A percentile compares a stretch with the other conserved stretches of the same genome.
These are phyloP conservation scores for Acipenser oxyrinchus DNA, from an alignment of 2,797 vertebrate genomes.

Conservation along the genomic window DNA sequence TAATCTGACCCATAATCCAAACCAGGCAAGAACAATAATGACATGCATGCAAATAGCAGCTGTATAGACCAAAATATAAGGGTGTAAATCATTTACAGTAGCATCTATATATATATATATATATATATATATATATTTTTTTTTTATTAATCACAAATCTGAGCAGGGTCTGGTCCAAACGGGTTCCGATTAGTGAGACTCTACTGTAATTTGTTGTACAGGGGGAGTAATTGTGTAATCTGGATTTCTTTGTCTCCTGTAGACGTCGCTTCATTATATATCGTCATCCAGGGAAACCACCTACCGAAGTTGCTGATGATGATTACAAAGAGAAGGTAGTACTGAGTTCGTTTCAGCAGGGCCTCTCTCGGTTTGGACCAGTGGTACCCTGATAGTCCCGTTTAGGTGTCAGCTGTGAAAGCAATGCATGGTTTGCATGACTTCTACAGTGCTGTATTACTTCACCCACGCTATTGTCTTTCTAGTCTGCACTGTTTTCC, in stretches of 20 bases:
- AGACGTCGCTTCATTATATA: conserved; percentile 84
- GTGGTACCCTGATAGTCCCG: too few species aligned
- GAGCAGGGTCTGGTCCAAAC: background rate
- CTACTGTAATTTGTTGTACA: background rate
- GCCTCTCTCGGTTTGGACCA: too few species aligned
- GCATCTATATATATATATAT: conserved; percentile 12
- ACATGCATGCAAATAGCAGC: too few species aligned
- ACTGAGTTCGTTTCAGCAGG: background rate
- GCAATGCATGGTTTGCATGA: too few species aligned
- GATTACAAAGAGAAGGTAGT: conserved; percentile 75
- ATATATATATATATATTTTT: too few species aligned
- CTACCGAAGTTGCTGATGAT: conserved; percentile 69
- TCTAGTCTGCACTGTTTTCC: too few species aligned
- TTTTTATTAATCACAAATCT: conserved; percentile 79
- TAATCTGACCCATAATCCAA: too few species aligned
- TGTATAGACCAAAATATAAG: too few species aligned
- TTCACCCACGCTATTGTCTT: too few species aligned
- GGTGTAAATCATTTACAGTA: background rate
- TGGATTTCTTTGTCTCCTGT: background rate
- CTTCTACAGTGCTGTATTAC: too few species aligned
- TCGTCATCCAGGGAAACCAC: conserved; percentile 79
- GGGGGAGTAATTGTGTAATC: background rate
- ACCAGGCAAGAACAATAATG: too few species aligned
- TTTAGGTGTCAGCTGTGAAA: too few species aligned
- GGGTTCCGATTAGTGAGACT: background rate